A percentile compares a stretch with the other conserved stretches of the same genome.
Conservation (phyloP, 2,797 vertebrate genomes). For the Amblyopsis hoosieri region DNA sequence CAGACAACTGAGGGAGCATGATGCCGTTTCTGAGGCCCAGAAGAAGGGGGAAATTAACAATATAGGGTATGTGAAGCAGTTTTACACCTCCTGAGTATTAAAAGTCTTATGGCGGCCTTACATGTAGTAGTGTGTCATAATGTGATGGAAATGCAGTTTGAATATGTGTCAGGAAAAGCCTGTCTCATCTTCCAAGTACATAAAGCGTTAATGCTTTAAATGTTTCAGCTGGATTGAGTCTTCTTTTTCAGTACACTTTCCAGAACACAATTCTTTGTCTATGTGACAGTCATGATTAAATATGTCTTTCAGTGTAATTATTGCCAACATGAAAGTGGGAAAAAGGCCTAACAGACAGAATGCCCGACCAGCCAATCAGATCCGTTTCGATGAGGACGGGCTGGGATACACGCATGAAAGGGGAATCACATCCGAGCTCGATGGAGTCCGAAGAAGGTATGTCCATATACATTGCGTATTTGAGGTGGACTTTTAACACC, state of each 20-base stretch:
- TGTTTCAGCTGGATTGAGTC: too few species aligned
- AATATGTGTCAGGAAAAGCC: too few species aligned
- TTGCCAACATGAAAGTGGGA: constrained; percentile 87
- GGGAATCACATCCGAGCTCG: constrained; percentile 50
- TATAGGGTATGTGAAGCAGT: constrained; percentile 76
- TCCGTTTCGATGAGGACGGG: constrained; percentile 84
- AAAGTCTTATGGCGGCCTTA: too few species aligned
- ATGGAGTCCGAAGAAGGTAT: constrained; percentile 67
- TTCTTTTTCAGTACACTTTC: too few species aligned
- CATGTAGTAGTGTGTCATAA: too few species aligned
- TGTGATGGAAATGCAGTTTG: too few species aligned
- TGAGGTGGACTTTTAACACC: too few species aligned
- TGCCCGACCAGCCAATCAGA: constrained; percentile 57
- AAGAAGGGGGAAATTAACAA: constrained; percentile 58
- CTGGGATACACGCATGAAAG: constrained; percentile 48
- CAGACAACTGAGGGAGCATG: constrained; percentile 81
- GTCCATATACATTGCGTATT: constrained; percentile 5
- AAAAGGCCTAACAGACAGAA: constrained; percentile 49
- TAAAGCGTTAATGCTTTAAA: too few species aligned
- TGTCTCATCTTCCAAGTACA: too few species aligned
- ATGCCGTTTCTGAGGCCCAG: constrained; percentile 76
- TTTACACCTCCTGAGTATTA: neutral
- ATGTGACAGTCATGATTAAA: too few species aligned
- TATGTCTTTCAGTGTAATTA: constrained; percentile 75
- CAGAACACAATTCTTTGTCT: too few species aligned